Evolutionary conservation across 2,888 invertebrate species (phyloP).

Genomic region (Bombyx huttoni): DNA sequence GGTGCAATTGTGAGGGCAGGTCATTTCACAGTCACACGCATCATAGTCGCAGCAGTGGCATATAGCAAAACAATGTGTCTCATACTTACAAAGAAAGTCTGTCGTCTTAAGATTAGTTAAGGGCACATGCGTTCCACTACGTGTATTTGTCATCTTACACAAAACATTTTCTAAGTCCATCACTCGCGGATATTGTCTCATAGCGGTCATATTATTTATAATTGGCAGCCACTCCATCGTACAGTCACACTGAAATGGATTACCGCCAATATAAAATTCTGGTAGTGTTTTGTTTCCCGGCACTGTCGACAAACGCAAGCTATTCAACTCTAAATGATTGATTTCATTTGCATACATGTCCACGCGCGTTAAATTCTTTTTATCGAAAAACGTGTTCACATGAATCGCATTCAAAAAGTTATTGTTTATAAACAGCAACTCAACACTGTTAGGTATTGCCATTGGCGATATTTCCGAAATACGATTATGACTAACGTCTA

Average conservation of each 20-base stretch:
- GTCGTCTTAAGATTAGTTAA: constrained; percentile 83
- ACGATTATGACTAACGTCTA: constrained; percentile 92
- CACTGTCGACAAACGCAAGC: constrained; percentile 83
- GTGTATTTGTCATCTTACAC: constrained; percentile 88
- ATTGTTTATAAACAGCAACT: constrained; percentile 89
- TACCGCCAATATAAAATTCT: constrained; percentile 92
- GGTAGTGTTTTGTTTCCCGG: constrained; percentile 82
- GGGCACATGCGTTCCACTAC: constrained; percentile 84
- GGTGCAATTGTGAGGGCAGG: constrained; percentile 92
- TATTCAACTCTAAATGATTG: constrained; percentile 85
- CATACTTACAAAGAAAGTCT: constrained; percentile 93
- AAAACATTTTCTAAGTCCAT: constrained; percentile 91
- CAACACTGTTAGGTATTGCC: constrained; percentile 90
- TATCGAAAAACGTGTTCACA: constrained; percentile 89
- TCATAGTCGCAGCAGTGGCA: constrained; percentile 98
- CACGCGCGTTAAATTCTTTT: constrained; percentile 86
- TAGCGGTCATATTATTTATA: constrained; percentile 87
- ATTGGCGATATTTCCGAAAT: constrained; percentile 86
- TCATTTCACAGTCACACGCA: constrained; percentile 97
- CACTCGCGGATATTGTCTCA: constrained; percentile 87
- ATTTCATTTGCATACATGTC: constrained; percentile 92
- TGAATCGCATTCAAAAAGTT: constrained; percentile 87
- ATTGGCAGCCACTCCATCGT: constrained; percentile 95
- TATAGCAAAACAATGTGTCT: constrained; percentile 92
- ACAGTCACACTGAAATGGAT: constrained; percentile 95